Evolutionary conservation across 2,113 vertebrate genomes (phyloP).

Genomic region (Lamprotornis superbus): DNA sequence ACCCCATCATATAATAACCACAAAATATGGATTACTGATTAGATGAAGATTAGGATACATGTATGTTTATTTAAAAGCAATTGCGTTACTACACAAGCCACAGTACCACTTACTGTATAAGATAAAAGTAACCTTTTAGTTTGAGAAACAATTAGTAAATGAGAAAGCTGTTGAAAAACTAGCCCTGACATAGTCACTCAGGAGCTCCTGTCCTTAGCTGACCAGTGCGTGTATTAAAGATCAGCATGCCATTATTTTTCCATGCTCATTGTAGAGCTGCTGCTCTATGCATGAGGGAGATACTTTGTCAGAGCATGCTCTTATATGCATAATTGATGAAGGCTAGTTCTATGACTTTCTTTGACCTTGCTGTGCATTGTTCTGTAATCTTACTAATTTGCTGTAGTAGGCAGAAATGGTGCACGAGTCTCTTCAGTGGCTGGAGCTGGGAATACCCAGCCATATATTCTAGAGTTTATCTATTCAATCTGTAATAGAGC

Average conservation of each 20-base stretch:
- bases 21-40: neutral
- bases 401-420: neutral
- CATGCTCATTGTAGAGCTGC: neutral
- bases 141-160: neutral
- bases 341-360: neutral
- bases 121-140: neutral
- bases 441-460: neutral
- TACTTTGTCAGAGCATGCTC: neutral
- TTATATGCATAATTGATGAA: neutral
- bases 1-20: neutral
- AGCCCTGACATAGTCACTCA: neutral
- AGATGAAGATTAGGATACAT: neutral
- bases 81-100: neutral
- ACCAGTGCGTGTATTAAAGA: neutral
- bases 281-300: neutral
- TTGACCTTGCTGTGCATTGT: neutral
- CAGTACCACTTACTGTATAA: neutral
- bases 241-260: neutral
- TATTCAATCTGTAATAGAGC: neutral
- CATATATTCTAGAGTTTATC: neutral
- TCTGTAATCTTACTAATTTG: neutral
- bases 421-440: accelerated
- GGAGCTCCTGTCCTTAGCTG: neutral
- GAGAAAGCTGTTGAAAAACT: neutral
- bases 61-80: neutral